Percentiles rank a stretch among this genome's conserved stretches.
These are phyloP conservation scores for Ophioninae sp. DNA, from an alignment of 2,888 invertebrate species.

Conservation along the genomic window DNA sequence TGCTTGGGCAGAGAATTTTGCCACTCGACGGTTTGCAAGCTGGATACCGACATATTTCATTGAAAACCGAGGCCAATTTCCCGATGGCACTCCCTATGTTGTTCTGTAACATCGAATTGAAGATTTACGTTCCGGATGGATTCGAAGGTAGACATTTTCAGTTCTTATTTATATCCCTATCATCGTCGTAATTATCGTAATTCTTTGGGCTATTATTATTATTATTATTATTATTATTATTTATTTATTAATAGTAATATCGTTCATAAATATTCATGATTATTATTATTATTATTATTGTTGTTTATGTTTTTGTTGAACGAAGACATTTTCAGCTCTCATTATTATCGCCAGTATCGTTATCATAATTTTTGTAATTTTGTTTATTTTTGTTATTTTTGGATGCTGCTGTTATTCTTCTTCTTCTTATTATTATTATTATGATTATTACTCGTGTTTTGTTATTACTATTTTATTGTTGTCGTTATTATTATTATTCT, in stretches of 20 bases:
- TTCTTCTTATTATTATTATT: not conserved
- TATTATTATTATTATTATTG: not conserved
- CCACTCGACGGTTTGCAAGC: constrained; percentile 88
- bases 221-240: not conserved
- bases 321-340: not conserved
- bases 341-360: no score
- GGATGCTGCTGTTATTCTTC: no score
- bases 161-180: not conserved
- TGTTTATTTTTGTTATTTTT: no score
- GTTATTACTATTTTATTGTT: no score
- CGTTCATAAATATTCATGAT: no score
- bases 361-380: no score
- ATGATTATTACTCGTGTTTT: no score
- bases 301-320: not conserved
- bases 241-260: not conserved
- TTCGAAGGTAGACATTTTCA: constrained; percentile 82
- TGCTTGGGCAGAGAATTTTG: constrained; percentile 87
- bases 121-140: constrained; percentile 89
- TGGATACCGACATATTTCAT: constrained; percentile 86
- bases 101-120: constrained; percentile 86
- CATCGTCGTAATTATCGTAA: no score
- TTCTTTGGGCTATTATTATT: no score
- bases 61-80: constrained; percentile 87
- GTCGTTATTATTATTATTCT: not conserved
- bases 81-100: constrained; percentile 87